phyloP scores from a whole-genome alignment of 37 sponge, comb jelly and placozoan species.

The Cladorhizidae sp. region DNA sequence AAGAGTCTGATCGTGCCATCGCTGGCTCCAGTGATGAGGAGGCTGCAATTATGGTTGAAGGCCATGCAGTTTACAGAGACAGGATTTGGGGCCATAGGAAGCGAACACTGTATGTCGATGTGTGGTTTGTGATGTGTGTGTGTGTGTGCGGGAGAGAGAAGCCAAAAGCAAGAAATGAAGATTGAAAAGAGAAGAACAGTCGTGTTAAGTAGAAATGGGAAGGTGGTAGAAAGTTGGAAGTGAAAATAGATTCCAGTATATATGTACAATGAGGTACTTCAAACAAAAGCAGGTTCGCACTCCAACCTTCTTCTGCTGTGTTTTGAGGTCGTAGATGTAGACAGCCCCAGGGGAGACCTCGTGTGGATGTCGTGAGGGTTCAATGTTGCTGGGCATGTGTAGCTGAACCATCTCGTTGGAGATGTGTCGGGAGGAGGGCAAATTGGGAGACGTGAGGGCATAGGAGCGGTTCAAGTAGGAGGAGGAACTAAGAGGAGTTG shows the following conservation, averaged over 20 bases:
- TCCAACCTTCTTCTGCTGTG: conserved; percentile 49
- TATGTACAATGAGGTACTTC: no score
- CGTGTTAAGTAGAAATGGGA: neutral
- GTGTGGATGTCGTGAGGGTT: neutral
- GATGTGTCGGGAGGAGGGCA: conserved; percentile 35
- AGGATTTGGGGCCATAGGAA: conserved; percentile 35
- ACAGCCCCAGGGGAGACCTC: conserved; percentile 41
- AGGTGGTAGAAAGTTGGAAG: no score
- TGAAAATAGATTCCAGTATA: no score
- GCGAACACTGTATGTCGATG: conserved; percentile 33
- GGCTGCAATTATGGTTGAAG: conserved; percentile 96
- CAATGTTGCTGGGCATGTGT: neutral
- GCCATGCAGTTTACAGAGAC: conserved; percentile 75
- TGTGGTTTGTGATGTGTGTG: no score
- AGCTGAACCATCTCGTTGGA: conserved; percentile 14
- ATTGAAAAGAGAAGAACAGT: neutral
- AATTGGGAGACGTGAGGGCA: conserved; percentile 55
- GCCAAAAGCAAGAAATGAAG: neutral
- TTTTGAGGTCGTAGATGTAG: conserved; percentile 60
- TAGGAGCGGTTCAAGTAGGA: neutral
- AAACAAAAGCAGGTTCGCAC: no score
- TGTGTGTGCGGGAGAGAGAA: conserved; percentile 14
- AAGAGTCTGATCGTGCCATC: conserved; percentile 94
- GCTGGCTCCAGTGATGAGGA: conserved; percentile 86
- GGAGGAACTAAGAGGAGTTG: conserved; percentile 2